These are phyloP conservation scores for Lasiurus cinereus DNA, from an alignment of 2,113 vertebrate species.

Conservation along the genomic window DNA sequence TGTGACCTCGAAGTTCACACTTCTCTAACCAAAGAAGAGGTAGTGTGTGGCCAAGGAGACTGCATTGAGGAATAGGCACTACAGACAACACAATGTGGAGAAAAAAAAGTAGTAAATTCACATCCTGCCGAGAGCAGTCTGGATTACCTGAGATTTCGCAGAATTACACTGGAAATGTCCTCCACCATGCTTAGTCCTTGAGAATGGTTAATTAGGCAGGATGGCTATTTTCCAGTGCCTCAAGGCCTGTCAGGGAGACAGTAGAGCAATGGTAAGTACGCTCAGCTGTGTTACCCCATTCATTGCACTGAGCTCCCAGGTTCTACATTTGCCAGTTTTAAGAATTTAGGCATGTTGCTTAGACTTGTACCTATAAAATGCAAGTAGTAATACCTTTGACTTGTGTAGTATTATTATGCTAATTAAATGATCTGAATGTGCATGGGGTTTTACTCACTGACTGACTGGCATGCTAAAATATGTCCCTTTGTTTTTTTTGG, in stretches of 20 bases:
- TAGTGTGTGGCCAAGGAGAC: neutral
- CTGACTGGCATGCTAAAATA: neutral
- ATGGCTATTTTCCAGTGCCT: neutral
- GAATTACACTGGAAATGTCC: neutral
- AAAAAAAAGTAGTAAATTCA: neutral
- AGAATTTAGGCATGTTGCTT: neutral
- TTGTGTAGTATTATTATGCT: neutral
- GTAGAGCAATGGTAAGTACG: neutral
- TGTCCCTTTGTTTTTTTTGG: neutral
- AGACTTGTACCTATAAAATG: neutral
- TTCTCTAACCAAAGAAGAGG: neutral
- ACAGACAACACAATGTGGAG: neutral
- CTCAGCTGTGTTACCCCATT: neutral
- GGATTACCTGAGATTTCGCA: neutral
- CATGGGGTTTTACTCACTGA: neutral
- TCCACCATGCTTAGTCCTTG: neutral
- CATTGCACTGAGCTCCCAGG: neutral
- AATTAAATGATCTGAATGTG: neutral
- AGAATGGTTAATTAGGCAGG: neutral
- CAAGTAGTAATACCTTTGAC: neutral
- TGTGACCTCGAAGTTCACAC: neutral
- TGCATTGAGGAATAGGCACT: neutral
- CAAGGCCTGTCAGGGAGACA: neutral
- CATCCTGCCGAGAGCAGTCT: neutral
- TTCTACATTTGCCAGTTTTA: neutral